phyloP scores from a whole-genome alignment of 2,113 vertebrate genomes.

The Hyperoodon ampullatus region DNA sequence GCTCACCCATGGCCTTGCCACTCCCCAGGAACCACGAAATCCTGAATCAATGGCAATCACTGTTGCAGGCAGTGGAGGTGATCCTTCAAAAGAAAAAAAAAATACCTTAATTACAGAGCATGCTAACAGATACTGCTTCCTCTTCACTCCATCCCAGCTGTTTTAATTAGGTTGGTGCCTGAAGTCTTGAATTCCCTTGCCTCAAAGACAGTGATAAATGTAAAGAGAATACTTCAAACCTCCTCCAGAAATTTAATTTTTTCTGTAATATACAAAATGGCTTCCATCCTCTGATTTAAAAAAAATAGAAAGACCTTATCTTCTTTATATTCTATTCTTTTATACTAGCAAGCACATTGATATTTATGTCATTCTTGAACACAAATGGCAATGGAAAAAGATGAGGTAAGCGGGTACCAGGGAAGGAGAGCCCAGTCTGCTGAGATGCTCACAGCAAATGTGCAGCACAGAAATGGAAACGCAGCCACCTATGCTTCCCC shows the following conservation, averaged over 20 bases:
- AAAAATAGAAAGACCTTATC: not conserved
- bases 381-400: not conserved
- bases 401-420: accelerated
- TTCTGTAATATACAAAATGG: not conserved
- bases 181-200: no score
- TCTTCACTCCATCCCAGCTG: not conserved
- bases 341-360: not conserved
- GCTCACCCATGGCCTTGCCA: not conserved
- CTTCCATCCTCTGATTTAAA: not conserved
- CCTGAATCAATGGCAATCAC: not conserved
- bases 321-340: not conserved
- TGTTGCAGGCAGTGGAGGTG: not conserved
- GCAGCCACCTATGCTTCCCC: accelerated
- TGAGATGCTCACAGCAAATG: accelerated
- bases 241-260: not conserved
- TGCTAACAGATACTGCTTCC: not conserved
- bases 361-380: not conserved
- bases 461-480: not conserved
- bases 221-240: not conserved
- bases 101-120: not conserved
- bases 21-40: not conserved
- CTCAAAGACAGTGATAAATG: not conserved
- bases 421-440: accelerated
- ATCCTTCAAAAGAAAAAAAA: not conserved
- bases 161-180: not conserved